Evolutionary conservation across 2,888 invertebrate species (phyloP).

Genomic region (Crossocerus cetratus): DNA sequence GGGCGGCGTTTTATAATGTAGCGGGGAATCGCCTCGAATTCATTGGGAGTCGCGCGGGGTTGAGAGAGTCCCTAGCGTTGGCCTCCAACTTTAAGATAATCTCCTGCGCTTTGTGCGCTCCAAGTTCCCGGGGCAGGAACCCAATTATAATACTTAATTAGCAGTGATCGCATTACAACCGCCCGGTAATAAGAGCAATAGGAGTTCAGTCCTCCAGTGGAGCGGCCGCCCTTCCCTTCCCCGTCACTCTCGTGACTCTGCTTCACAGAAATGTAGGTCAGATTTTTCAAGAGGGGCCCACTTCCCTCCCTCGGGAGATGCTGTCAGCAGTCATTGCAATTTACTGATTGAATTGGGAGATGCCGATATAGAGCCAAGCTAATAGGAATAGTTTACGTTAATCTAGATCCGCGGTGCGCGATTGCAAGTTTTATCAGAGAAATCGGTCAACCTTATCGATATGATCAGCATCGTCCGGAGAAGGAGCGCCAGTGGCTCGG

Average conservation of each 20-base stretch:
- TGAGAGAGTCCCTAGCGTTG: not conserved
- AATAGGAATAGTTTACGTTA: slow-evolving; percentile 48
- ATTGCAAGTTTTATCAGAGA: slow-evolving; percentile 55
- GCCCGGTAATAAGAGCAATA: not conserved
- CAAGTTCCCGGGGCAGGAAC: not conserved
- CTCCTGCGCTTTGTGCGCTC: not conserved
- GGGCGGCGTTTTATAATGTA: not conserved
- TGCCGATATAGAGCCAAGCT: slow-evolving; percentile 33
- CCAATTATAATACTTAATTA: slow-evolving; percentile 4
- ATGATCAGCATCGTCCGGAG: slow-evolving; percentile 45
- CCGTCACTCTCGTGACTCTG: not conserved
- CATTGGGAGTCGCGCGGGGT: not conserved
- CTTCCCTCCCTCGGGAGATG: not conserved
- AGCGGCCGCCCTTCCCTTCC: not conserved
- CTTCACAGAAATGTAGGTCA: slow-evolving; percentile 16
- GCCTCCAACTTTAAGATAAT: not conserved
- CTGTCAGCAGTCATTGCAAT: slow-evolving; percentile 35
- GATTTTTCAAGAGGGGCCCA: slow-evolving; percentile 23
- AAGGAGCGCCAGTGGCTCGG: slow-evolving; percentile 19
- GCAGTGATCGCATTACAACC: slow-evolving; percentile 2
- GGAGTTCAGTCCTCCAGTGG: not conserved
- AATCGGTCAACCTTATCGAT: slow-evolving; percentile 33
- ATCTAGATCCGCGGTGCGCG: slow-evolving; percentile 53
- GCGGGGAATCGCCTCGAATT: not conserved
- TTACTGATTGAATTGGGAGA: slow-evolving; percentile 35